Evolutionary conservation across 1,140 invertebrate genomes (phyloP), one percentile per base, ranked within the genome.

Genomic region (Dreissena polymorpha): DNA sequence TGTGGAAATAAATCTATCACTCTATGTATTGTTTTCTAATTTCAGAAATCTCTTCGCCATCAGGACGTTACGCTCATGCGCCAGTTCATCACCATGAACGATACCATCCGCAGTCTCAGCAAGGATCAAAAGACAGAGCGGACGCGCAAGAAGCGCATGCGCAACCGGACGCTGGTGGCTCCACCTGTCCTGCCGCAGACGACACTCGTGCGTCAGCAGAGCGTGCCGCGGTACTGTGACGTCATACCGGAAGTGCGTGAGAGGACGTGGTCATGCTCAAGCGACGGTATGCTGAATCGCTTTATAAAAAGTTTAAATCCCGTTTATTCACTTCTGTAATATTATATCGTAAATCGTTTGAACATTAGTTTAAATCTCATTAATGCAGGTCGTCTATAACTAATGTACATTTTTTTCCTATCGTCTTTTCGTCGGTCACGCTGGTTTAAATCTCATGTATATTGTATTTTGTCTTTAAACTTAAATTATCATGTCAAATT

Each of bases 11-110:
- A 39, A 39, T 39, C 39, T 39, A 39, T 39, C 39, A 5, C 8
- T 39, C 39, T 39, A 39, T 39, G 39, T 39, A 39, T 39, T 39
- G 39, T 2, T 39, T 39, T 55, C 63, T 49, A 29, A 49, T 83
- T 83, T 6, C 65, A 83, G 81, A 83, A 75, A 83, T 83, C 81
- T 12, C 51, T 83, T n/a, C 81, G 81, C 60, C 81, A 69, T 18
- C 81, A 83, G 27, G 81, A 83, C 67, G 72, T 83, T 1, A 76
- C 72, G 16, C 25, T 83, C 23, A 75, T 83, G 81, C 39, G 51
- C n/a, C 81, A 83, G 53, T 63, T 83, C n/a, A 67, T 83, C 27
- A 51, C 70, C 7, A 83, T 83, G 50, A 83, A 83, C 25, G 81
- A 83, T n/a, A 70, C 23, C 18, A 83, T 83, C n/a, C 18, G 55